A percentile compares a stretch with the other conserved stretches of the same genome.
Evolutionary conservation across 2,888 invertebrate genomes (phyloP).

Genomic region (Copidosoma aretas): DNA sequence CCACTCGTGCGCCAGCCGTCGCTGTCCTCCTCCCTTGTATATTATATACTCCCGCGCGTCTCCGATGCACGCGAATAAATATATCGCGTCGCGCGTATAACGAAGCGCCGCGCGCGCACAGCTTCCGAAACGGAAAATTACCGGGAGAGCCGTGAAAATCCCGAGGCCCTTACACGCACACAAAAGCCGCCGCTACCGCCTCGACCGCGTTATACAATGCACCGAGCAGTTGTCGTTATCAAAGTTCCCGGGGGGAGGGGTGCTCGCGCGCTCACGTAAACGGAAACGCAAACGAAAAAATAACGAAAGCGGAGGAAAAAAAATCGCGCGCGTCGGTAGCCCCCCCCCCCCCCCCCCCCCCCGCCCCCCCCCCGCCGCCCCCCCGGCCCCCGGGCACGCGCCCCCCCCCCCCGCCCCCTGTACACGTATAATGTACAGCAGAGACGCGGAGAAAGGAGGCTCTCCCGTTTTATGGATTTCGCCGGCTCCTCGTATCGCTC

Average conservation of each 20-base stretch:
- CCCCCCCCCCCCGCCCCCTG: too few species aligned
- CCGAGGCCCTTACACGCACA: neutral
- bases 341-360: too few species aligned
- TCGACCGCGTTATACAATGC: neutral
- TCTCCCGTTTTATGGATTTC: constrained; percentile 33
- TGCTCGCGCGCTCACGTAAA: neutral
- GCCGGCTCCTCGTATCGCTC: constrained; percentile 12
- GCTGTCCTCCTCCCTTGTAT: neutral
- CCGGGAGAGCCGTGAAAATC: constrained; percentile 15
- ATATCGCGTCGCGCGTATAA: neutral
- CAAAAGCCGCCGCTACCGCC: constrained; percentile 17
- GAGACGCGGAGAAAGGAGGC: constrained; percentile 2
- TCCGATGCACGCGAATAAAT: neutral
- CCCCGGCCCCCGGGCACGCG: too few species aligned
- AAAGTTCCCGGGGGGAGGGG: too few species aligned
- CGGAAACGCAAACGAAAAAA: constrained; percentile 25
- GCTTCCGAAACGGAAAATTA: constrained; percentile 39
- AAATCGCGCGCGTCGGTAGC: too few species aligned
- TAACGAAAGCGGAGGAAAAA: too few species aligned
- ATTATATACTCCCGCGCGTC: neutral
- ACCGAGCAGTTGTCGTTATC: too few species aligned
- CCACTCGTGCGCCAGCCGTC: too few species aligned
- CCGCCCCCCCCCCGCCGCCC: too few species aligned
- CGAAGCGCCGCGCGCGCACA: neutral
- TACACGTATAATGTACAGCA: too few species aligned